phyloP scores from a whole-genome alignment of 2,888 invertebrate species.

The Drosophila pegasa region DNA sequence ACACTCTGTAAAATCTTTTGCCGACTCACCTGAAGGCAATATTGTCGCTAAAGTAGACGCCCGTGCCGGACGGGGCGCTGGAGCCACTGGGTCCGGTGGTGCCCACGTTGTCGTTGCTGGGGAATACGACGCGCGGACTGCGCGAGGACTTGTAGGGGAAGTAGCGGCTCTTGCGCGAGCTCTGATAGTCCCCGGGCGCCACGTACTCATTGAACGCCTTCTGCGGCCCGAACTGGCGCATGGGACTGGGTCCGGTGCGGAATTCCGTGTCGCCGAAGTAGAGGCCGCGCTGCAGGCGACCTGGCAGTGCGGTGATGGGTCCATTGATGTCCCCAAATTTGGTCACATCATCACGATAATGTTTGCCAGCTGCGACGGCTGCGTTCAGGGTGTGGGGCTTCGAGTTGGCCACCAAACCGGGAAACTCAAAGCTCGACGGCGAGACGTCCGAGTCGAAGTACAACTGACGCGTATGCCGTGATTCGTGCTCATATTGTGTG shows the following conservation, averaged over 20 bases:
- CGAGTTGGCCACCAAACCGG: constrained; percentile 80
- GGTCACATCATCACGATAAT: constrained; percentile 84
- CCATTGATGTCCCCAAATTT: constrained; percentile 85
- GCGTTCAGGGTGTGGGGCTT: constrained; percentile 81
- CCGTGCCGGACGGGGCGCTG: constrained; percentile 74
- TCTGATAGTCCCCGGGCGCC: constrained; percentile 78
- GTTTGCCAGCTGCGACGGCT: constrained; percentile 72
- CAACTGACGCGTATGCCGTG: constrained; percentile 80
- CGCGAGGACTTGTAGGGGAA: constrained; percentile 84
- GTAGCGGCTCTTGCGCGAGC: constrained; percentile 83
- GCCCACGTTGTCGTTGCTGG: constrained; percentile 83
- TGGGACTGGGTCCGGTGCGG: constrained; percentile 70
- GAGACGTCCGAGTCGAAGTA: constrained; percentile 78
- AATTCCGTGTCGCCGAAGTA: constrained; percentile 83
- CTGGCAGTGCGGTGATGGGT: constrained; percentile 84
- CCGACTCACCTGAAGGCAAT: constrained; percentile 83
- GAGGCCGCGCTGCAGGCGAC: constrained; percentile 81
- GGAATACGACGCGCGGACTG: constrained; percentile 84
- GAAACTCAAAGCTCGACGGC: constrained; percentile 82
- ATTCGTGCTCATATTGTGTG: constrained; percentile 74
- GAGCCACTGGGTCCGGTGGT: constrained; percentile 80
- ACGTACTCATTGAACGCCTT: constrained; percentile 84
- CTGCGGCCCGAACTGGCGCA: constrained; percentile 78
- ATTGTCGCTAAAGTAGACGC: constrained; percentile 84
- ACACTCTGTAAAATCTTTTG: not conserved